Evolutionary conservation across 2,797 vertebrate genomes (phyloP), one percentile per base, ranked within the genome.

Genomic region (Heterohyrax brucei): DNA sequence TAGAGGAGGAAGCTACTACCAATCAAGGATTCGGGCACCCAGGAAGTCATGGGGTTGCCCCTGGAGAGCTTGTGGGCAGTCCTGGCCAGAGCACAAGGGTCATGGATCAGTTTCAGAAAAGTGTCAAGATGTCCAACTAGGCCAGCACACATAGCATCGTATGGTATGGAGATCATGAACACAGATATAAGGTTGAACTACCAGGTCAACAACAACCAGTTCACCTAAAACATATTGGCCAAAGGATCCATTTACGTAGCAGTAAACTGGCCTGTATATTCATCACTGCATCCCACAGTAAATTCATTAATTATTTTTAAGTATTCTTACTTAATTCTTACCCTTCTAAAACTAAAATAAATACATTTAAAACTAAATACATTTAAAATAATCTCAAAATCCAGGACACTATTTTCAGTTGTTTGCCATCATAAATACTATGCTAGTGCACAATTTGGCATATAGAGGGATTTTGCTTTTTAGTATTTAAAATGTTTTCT

Each of bases 61-160:
- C 28, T 16, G n/a, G 33, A 39, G 5, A 72, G 46, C 7, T 80
- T 18, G 72, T 48, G 14, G 26, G 2, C 12, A 53, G 30, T 82
- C 0, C 1, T 61, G 46, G 21, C 46, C 19, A 28, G 24, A n/a
- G 62, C 62, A 66, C 16, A 21, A 77, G 5, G 16, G 10, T 12
- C 18, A 28, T 79, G 28, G 44, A 5, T 28, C 46, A 92, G 18
- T 59, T 78, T 59, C 44, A 70, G 82, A 75, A 26, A 70, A 18
- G 13, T 78, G 12, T 30, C n/a, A 68, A 62, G 19, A 73, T n/a
- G 28, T 22, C 13, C 10, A 61, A 7, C 6, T 4, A 26, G 39
- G 48, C 7, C n/a, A 21, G 13, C 1, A 26, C 2, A 21, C 4
- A 5, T n/a, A 8, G 13, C 30, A n/a, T 7, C 0, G 18, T 0